Evolutionary conservation across 2,888 invertebrate species (phyloP).

Genomic region (Lepidocyrtinus sp.): DNA sequence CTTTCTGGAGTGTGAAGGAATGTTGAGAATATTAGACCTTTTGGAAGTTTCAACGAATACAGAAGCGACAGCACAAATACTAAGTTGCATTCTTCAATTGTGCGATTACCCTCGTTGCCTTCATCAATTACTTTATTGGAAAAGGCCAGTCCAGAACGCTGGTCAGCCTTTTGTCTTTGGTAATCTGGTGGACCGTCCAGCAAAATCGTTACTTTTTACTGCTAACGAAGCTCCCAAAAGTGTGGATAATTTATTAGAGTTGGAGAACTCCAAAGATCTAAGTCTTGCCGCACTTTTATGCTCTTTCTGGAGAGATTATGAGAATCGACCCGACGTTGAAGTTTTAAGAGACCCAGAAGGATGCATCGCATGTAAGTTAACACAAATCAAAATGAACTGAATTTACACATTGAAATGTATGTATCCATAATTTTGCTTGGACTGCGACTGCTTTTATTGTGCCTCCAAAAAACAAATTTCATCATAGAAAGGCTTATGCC

Average conservation of each 20-base stretch:
- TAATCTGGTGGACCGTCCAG: slow-evolving; percentile 22
- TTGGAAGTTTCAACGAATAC: slow-evolving; percentile 68
- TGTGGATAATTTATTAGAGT: slow-evolving; percentile 56
- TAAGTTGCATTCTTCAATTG: slow-evolving; percentile 62
- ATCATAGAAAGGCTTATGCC: too few species aligned
- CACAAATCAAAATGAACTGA: neutral
- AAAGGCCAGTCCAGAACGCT: slow-evolving; percentile 30
- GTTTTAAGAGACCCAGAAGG: slow-evolving; percentile 64
- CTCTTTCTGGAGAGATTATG: slow-evolving; percentile 67
- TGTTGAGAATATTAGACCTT: slow-evolving; percentile 65
- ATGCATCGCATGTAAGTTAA: slow-evolving; percentile 65
- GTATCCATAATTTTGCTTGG: too few species aligned
- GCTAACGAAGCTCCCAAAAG: slow-evolving; percentile 5
- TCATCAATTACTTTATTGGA: slow-evolving; percentile 66
- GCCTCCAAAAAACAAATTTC: too few species aligned
- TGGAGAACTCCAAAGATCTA: slow-evolving; percentile 39
- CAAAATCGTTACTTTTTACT: neutral
- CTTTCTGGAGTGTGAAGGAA: slow-evolving; percentile 64
- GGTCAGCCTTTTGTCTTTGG: slow-evolving; percentile 52
- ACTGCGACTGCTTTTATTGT: too few species aligned
- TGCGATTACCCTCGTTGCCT: slow-evolving; percentile 66
- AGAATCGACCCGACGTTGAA: slow-evolving; percentile 57
- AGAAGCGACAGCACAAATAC: slow-evolving; percentile 53
- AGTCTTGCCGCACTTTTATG: slow-evolving; percentile 63
- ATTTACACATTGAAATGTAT: neutral